These are phyloP conservation scores for Steromphala cineraria DNA, from an alignment of 2,888 invertebrate species.

Conservation along the genomic window DNA sequence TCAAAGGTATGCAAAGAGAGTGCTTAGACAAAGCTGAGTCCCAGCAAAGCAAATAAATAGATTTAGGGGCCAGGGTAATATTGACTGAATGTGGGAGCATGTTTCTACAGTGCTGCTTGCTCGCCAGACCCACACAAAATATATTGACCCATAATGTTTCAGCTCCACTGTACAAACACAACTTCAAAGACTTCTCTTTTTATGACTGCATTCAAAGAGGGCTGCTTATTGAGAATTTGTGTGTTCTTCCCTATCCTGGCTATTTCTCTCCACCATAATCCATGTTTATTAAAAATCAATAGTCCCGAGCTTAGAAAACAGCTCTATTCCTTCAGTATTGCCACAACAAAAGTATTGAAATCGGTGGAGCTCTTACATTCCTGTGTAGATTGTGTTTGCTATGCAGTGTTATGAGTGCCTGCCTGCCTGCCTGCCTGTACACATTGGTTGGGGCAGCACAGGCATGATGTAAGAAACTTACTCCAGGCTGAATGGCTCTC, in stretches of 20 bases:
- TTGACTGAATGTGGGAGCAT: constrained; percentile 7
- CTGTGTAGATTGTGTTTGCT: background rate
- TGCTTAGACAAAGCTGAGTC: constrained; percentile 15
- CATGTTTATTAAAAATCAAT: constrained; percentile 24
- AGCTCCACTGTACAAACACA: constrained; percentile 19
- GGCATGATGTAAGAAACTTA: background rate
- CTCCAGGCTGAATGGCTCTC: background rate
- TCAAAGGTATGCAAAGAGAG: constrained; percentile 20
- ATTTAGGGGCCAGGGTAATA: constrained; percentile 26
- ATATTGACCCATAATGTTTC: constrained; percentile 24
- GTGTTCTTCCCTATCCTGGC: constrained; percentile 14
- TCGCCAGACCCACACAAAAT: constrained; percentile 12
- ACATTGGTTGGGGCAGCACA: background rate
- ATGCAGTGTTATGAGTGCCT: background rate
- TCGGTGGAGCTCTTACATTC: constrained; percentile 3
- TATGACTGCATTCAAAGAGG: constrained; percentile 11
- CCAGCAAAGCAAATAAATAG: constrained; percentile 30
- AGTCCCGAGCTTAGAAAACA: background rate
- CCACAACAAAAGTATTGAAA: constrained; percentile 10
- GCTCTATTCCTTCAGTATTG: constrained; percentile 3
- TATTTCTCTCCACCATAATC: constrained; percentile 16
- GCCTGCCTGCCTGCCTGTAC: background rate
- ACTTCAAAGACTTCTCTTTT: constrained; percentile 21
- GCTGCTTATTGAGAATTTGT: constrained; percentile 18
- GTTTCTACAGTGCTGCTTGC: background rate